phyloP scores from a whole-genome alignment of 2,797 vertebrate species.

The Hippoglossus hippoglossus region DNA sequence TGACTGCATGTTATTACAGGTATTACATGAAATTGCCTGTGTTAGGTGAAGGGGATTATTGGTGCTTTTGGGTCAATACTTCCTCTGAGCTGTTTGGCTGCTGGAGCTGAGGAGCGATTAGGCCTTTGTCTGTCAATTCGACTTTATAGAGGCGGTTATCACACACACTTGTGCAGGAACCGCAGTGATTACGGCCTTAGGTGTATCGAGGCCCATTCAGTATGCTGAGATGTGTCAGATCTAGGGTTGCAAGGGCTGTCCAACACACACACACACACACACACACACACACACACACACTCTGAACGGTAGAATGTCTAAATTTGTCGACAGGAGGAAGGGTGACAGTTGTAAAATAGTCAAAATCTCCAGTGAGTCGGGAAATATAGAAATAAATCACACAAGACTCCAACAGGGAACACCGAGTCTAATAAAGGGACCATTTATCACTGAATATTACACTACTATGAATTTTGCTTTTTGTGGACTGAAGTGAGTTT shows the following conservation, averaged over 20 bases:
- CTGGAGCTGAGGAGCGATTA: constrained; percentile 92
- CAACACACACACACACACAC: background rate
- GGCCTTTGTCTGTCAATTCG: constrained; percentile 92
- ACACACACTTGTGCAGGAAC: constrained; percentile 28
- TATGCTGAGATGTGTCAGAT: constrained; percentile 60
- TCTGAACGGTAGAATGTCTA: background rate
- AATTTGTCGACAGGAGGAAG: constrained; percentile 8
- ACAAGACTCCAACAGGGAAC: too few relatives aligned
- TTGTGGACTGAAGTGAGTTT: too few relatives aligned
- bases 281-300: background rate
- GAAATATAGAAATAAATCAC: too few relatives aligned
- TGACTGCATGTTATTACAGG: constrained; percentile 97
- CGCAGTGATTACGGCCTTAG: constrained; percentile 53
- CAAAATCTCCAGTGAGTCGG: too few relatives aligned
- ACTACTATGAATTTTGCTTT: too few relatives aligned
- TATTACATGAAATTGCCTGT: constrained; percentile 98
- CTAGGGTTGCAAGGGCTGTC: constrained; percentile 3
- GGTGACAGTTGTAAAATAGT: constrained; percentile 38
- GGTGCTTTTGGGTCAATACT: constrained; percentile 98
- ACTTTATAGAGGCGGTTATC: constrained; percentile 87
- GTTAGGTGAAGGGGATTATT: constrained; percentile 94
- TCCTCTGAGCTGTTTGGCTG: constrained; percentile 85
- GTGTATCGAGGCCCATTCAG: constrained; percentile 50
- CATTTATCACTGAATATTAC: too few relatives aligned
- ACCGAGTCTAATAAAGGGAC: too few relatives aligned